These are phyloP conservation scores for Leptopilina boulardi DNA, from an alignment of 1,140 invertebrate genomes.

Conservation along the genomic window DNA sequence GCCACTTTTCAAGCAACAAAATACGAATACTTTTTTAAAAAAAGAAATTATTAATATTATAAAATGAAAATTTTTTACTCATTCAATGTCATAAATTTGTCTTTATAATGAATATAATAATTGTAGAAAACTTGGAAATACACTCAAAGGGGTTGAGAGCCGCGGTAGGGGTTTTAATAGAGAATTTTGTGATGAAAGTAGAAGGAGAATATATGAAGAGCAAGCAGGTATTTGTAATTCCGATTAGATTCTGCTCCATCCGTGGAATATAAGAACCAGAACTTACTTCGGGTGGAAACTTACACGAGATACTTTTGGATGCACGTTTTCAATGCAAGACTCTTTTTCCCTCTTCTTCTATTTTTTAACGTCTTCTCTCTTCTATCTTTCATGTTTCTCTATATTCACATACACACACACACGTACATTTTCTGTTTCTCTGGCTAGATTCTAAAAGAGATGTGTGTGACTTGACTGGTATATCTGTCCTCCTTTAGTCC, in stretches of 20 bases:
- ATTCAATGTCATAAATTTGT: too few species aligned
- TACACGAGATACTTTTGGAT: conserved; percentile 70
- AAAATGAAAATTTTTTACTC: too few species aligned
- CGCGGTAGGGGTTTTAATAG: conserved; percentile 29
- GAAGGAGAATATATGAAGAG: conserved; percentile 49
- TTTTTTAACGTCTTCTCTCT: neutral
- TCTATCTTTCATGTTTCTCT: neutral
- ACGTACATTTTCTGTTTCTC: conserved; percentile 1
- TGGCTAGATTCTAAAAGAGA: neutral
- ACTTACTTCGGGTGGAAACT: conserved; percentile 69
- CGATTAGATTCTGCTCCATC: conserved; percentile 67
- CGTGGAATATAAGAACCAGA: conserved; percentile 62
- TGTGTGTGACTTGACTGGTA: neutral
- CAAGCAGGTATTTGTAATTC: conserved; percentile 72
- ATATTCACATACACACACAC: neutral
- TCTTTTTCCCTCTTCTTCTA: neutral
- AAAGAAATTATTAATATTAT: too few species aligned
- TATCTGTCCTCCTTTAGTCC: conserved; percentile 29
- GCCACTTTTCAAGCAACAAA: too few species aligned
- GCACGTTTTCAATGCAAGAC: conserved; percentile 57
- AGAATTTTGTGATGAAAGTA: conserved; percentile 45
- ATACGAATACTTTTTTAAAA: too few species aligned
- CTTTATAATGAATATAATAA: too few species aligned
- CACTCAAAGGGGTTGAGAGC: too few species aligned
- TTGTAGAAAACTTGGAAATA: too few species aligned